Conservation (phyloP, 2,113 vertebrate species). For the Sebastes schlegelii region DNA sequence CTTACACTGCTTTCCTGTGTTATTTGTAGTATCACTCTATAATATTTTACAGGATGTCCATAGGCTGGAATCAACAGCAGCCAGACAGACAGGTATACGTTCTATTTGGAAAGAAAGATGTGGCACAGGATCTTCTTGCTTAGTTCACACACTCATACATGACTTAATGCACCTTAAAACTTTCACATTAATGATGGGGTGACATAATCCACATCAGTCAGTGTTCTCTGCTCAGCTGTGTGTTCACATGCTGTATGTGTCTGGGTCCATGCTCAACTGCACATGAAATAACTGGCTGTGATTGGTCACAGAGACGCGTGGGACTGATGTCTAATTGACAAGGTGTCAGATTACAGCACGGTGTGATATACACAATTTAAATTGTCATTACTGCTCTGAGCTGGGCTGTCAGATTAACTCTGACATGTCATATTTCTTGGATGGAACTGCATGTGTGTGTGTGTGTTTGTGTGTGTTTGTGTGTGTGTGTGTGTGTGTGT, state of each 20-base stretch:
- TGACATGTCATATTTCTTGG: conserved; percentile 31
- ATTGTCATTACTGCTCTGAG: conserved; percentile 33
- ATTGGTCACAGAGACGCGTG: conserved; percentile 15
- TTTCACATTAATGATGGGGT: not conserved
- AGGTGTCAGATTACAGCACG: conserved; percentile 49
- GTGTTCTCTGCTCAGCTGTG: not conserved
- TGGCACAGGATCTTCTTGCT: no score
- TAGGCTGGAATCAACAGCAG: no score
- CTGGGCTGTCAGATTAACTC: conserved; percentile 47
- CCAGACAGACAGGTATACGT: no score
- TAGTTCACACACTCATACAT: no score
- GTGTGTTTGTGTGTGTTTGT: not conserved
- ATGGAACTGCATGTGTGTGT: conserved; percentile 3
- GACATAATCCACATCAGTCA: not conserved
- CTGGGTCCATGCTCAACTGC: not conserved
- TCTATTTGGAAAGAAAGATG: no score
- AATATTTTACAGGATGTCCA: no score
- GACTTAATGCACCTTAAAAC: not conserved
- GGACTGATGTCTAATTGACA: conserved; percentile 44
- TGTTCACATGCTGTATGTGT: not conserved
- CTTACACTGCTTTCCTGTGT: no score
- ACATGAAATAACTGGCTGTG: conserved; percentile 20
- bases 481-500: not conserved
- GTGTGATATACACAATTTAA: conserved; percentile 37
- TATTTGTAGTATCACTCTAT: no score